Conservation (phyloP, 2,888 invertebrate species). For the Drosophila borealis region DNA sequence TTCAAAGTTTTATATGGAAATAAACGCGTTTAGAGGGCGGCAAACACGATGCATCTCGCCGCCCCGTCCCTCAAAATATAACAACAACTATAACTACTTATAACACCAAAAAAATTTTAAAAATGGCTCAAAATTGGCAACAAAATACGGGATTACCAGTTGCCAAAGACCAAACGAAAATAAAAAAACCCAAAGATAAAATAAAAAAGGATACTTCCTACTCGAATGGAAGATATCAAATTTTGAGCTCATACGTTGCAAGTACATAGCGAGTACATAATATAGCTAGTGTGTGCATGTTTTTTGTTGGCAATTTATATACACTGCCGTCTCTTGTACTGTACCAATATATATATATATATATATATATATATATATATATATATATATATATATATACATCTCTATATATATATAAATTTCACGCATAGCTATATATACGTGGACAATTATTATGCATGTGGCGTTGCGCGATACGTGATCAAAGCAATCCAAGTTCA, state of each 20-base stretch:
- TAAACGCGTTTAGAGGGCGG: constrained; percentile 31
- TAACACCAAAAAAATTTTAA: constrained; percentile 20
- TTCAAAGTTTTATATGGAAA: constrained; percentile 74
- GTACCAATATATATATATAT: constrained; percentile 22
- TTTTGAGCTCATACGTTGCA: constrained; percentile 21
- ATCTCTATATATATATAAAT: constrained; percentile 7
- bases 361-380: constrained; percentile 8
- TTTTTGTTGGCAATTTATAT: constrained; percentile 51
- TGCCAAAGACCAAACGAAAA: constrained; percentile 39
- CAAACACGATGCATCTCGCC: constrained; percentile 22
- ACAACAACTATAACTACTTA: constrained; percentile 22
- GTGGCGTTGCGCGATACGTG: constrained; percentile 38
- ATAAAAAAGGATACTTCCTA: constrained; percentile 1
- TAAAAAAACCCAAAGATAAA: background rate
- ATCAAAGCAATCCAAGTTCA: constrained; percentile 45
- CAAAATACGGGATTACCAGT: constrained; percentile 18
- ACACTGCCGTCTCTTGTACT: constrained; percentile 63
- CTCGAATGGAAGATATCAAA: constrained; percentile 25
- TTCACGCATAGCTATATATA: constrained; percentile 3
- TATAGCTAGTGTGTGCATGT: constrained; percentile 5
- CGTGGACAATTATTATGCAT: constrained; percentile 17
- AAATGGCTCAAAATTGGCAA: constrained; percentile 33
- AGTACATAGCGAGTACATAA: background rate
- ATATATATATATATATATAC: constrained; percentile 16
- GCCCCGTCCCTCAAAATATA: constrained; percentile 22